These are phyloP conservation scores for Knipowitschia caucasica DNA, from an alignment of 2,797 vertebrate genomes.

Conservation along the genomic window DNA sequence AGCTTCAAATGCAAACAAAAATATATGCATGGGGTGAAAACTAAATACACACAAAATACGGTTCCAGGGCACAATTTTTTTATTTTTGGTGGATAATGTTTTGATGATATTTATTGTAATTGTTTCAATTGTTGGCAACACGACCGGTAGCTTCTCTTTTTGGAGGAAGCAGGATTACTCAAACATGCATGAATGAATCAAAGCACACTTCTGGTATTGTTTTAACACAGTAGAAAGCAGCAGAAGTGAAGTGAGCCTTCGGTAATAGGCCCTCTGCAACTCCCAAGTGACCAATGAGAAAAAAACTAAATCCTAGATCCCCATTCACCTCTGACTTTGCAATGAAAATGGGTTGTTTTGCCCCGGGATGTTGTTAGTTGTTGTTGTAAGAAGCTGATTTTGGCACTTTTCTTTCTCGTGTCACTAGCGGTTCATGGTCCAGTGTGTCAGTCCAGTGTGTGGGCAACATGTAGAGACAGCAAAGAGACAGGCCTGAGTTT, in stretches of 20 bases:
- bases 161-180: not conserved
- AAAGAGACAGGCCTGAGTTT: conserved; percentile 65
- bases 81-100: conserved; percentile 12
- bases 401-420: not conserved
- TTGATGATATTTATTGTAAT: no score
- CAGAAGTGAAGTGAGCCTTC: not conserved
- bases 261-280: not conserved
- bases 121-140: not conserved
- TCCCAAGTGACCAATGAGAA: conserved; percentile 1
- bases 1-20: not conserved
- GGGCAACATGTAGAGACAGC: conserved; percentile 31
- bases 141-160: not conserved
- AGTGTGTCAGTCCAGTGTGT: conserved; percentile 28
- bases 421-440: conserved; percentile 30
- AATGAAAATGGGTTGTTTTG: not conserved
- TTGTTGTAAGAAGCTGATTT: conserved; percentile 10
- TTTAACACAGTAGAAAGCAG: not conserved
- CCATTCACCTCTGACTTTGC: conserved; percentile 4
- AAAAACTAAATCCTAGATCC: conserved; percentile 3
- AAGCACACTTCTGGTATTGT: conserved; percentile 2
- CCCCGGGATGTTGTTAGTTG: not conserved
- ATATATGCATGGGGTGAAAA: not conserved
- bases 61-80: no score
- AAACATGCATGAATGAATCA: conserved; percentile 8
- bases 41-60: no score